Evolutionary conservation across 2,113 vertebrate genomes (phyloP), one percentile per base, ranked within the genome.

Genomic region (Ursus arctos): DNA sequence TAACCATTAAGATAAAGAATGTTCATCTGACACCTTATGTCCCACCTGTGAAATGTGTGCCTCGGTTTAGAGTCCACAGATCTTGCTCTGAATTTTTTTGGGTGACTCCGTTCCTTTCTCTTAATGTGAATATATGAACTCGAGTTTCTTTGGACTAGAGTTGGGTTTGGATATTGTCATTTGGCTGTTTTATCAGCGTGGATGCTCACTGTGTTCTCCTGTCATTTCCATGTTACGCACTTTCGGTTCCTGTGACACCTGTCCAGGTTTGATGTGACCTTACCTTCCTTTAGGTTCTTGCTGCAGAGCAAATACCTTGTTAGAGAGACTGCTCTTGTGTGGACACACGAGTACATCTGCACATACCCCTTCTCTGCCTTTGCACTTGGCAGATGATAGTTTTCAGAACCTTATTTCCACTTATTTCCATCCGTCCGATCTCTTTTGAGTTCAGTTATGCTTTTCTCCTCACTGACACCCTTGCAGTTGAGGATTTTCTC

Each of bases 341-440:
- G 33, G 33, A 10, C 13, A 22, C 57, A 63, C 4, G 0, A 40
- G 4, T 7, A 19, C 13, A 24, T 33, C 26, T 26, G 19, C 69
- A 36, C 6, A 21, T 21, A 33, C 16, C 31, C 84, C 53, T 61
- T 43, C 76, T 93, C 74, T 85, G 6, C 91, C 53, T 91, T 91
- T 33, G 87, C 10, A 74, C 4, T 36, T 10, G 14, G 22, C 36
- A 9, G 24, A 13, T 43, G 18, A 14, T 53, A 1, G 2, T 95
- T 77, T 91, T 82, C 65, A 53, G n/a, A 92, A 36, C 40, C 24
- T 89, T 72, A 19, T 96, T 93, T 92, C 67, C 36, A 69, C 40
- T 88, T 81, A 8, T 21, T 22, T 77, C 69, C 72, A 21, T 36
- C 9, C 76, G 43, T 31, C 51, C 67, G 28, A 59, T 71, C 15